phyloP scores from a whole-genome alignment of 2,888 invertebrate genomes.

The Cephus sareptanus region DNA sequence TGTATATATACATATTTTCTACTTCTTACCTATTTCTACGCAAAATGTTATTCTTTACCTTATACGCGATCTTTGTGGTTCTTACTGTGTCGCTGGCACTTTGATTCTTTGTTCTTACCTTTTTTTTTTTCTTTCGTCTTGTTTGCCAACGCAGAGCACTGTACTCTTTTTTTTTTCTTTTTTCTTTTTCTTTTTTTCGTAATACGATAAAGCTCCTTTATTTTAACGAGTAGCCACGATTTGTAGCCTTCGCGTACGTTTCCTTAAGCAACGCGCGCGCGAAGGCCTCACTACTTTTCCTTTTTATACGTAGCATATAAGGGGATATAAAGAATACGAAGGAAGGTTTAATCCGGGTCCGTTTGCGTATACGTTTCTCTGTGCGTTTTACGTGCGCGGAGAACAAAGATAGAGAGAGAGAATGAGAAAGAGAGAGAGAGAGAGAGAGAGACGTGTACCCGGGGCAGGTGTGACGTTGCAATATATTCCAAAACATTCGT shows the following conservation, averaged over 20 bases:
- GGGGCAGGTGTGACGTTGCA: slow-evolving; percentile 58
- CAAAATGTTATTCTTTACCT: neutral
- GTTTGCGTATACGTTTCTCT: neutral
- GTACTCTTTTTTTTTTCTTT: no score
- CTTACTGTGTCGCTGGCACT: slow-evolving; percentile 23
- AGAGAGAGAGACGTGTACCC: slow-evolving; percentile 17
- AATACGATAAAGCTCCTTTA: no score
- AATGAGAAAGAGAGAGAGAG: neutral
- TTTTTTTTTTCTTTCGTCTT: slow-evolving; percentile 18
- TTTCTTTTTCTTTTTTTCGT: no score
- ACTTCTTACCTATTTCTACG: neutral
- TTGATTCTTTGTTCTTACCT: slow-evolving; percentile 22
- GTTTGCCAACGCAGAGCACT: neutral
- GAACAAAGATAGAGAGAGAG: neutral
- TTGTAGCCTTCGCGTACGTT: no score
- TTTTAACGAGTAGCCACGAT: no score
- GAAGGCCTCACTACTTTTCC: no score
- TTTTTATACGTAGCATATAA: no score
- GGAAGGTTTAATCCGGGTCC: no score
- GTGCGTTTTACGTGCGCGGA: neutral
- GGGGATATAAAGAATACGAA: no score
- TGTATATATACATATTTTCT: no score
- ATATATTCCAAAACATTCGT: slow-evolving; percentile 51
- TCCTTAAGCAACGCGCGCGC: no score
- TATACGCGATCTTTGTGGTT: slow-evolving; percentile 14